phyloP scores from a whole-genome alignment of 2,797 vertebrate genomes.

The Lutjanus argentimaculatus region DNA sequence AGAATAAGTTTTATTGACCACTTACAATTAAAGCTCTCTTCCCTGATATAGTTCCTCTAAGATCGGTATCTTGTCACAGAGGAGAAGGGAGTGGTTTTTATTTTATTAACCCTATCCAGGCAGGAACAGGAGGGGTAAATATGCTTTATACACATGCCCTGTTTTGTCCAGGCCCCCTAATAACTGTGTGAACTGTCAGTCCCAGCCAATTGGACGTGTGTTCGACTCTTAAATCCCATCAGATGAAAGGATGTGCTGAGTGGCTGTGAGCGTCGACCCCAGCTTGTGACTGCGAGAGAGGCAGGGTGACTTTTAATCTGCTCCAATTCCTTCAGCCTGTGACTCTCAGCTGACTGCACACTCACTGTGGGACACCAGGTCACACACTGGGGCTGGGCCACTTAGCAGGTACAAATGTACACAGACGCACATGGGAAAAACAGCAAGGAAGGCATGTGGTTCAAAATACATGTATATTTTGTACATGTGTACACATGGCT shows the following conservation, averaged over 20 bases:
- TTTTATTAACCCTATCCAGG: neutral
- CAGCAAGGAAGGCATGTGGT: slow-evolving; percentile 3
- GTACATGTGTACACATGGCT: neutral
- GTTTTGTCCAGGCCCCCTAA: slow-evolving; percentile 23
- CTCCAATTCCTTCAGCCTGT: slow-evolving; percentile 74
- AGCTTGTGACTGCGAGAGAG: slow-evolving; percentile 55
- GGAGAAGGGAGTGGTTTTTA: neutral
- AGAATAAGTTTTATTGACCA: neutral
- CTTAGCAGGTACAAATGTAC: slow-evolving; percentile 22
- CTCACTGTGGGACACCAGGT: slow-evolving; percentile 50
- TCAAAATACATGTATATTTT: neutral
- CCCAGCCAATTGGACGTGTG: slow-evolving; percentile 3
- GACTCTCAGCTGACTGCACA: slow-evolving; percentile 80
- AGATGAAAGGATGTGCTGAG: slow-evolving; percentile 70
- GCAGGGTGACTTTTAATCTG: slow-evolving; percentile 75
- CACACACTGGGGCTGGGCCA: slow-evolving; percentile 34
- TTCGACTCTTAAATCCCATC: slow-evolving; percentile 33
- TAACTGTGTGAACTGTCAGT: slow-evolving; percentile 62
- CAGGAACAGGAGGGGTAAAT: neutral
- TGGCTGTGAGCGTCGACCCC: slow-evolving; percentile 42
- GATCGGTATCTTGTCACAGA: neutral
- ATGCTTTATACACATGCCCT: neutral
- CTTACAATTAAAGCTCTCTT: neutral
- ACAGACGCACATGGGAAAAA: neutral
- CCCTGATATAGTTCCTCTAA: neutral